phyloP scores from a whole-genome alignment of 2,888 invertebrate genomes.

The Apamea monoglypha region DNA sequence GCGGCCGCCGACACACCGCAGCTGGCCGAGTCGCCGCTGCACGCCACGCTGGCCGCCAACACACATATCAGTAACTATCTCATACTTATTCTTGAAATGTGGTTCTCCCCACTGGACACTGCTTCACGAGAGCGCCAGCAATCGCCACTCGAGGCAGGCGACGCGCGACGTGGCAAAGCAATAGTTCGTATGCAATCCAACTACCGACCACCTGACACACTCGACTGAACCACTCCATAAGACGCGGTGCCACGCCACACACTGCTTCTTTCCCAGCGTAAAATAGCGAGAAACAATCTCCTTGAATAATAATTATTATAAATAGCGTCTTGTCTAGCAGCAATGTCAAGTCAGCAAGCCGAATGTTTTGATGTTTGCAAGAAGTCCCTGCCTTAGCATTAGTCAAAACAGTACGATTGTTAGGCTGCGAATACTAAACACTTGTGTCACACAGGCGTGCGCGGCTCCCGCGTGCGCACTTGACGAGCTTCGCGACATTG shows the following conservation, averaged over 20 bases:
- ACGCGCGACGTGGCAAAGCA: background rate
- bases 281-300: background rate
- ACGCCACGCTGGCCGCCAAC: slow-evolving; percentile 79
- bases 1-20: slow-evolving; percentile 43
- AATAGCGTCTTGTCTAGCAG: background rate
- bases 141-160: background rate
- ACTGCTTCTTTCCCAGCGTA: background rate
- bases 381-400: background rate
- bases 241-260: background rate
- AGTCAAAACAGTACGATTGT: slow-evolving; percentile 31
- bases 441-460: background rate
- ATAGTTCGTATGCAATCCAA: too few species aligned
- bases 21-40: slow-evolving; percentile 65
- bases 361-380: background rate
- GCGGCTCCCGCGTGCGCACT: slow-evolving; percentile 11
- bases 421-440: background rate
- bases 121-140: background rate
- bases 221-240: background rate
- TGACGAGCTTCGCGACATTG: background rate
- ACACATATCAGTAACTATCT: slow-evolving; percentile 80
- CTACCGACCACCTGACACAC: background rate
- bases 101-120: background rate
- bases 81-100: too few species aligned
- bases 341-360: slow-evolving; percentile 2
- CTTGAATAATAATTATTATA: background rate